Percentiles rank a stretch among this genome's conserved stretches.
phyloP scores from a whole-genome alignment of 2,113 vertebrate genomes.

The Orthochromis indermauri region DNA sequence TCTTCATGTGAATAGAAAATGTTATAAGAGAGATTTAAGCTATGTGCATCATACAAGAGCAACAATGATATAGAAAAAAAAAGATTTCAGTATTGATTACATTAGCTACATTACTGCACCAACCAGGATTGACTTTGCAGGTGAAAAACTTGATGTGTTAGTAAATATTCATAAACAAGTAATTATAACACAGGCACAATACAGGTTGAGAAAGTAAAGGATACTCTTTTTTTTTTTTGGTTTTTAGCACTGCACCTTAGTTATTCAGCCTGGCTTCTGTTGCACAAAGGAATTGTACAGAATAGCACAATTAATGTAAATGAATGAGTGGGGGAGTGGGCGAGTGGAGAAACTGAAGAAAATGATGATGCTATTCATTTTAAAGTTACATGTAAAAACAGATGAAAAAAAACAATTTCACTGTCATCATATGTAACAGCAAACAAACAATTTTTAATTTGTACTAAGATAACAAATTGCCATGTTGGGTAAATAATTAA shows the following conservation, averaged over 20 bases:
- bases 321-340: neutral
- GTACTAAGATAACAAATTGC: neutral
- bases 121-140: neutral
- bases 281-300: neutral
- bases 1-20: neutral
- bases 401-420: too few species aligned
- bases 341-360: neutral
- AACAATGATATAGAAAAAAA: neutral
- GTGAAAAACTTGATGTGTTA: neutral
- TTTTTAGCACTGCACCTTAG: neutral
- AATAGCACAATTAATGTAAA: neutral
- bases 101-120: neutral
- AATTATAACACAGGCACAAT: neutral
- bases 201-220: neutral
- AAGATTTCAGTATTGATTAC: neutral
- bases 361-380: neutral
- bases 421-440: neutral
- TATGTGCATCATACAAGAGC: neutral
- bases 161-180: neutral
- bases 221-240: neutral
- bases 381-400: neutral
- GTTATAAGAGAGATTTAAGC: neutral
- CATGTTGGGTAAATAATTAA: neutral
- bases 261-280: neutral
- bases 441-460: neutral